Evolutionary conservation across 2,797 vertebrate genomes (phyloP), one percentile per base, ranked within the genome.

Genomic region (Sebastes dallii): DNA sequence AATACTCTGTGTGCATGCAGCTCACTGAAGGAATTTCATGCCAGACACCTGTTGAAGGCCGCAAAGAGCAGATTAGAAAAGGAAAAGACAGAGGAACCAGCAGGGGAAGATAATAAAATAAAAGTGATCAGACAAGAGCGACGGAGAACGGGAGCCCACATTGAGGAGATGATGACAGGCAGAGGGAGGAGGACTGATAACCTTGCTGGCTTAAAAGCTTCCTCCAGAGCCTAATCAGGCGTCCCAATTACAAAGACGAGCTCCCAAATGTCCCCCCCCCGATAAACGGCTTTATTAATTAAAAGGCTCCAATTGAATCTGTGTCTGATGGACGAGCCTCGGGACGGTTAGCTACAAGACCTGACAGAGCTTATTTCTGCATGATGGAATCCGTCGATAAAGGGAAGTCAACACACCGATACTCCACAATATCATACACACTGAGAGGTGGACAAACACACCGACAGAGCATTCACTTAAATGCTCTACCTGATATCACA

Each of bases 211-310:
- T 95, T 96, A 96, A 96, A 96, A 95, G 95, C 93, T 92, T 95
- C 92, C 92, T 93, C 93, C 80, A 72, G 85, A 92, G 90, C 89
- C 92, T 96, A 95, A 96, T 95, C 95, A 95, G 94, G 88, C 91
- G 30, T 95, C 93, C 94, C 93, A 94, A 96, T 96, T 96, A 96
- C 94, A 95, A 88, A 92, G 92, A 95, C 87, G 55, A 89, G 86
- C 89, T 89, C 86, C 89, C 84, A 75, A 50, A 71, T 89, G 82
- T 39, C 92, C 88, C 78, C 66, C 14, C 73, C 75, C 89, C 58
- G 95, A 96, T 96, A 96, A 96, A 96, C 89, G 69, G 89, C 92
- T 95, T 95, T 95, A 96, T 96, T 96, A 96, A 96, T 96, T 96
- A 96, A 95, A 94, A 92, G 91, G 85, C 87, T 86, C 91, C 94